phyloP scores from a whole-genome alignment of 1,140 invertebrate genomes.

The Psix sp. region DNA sequence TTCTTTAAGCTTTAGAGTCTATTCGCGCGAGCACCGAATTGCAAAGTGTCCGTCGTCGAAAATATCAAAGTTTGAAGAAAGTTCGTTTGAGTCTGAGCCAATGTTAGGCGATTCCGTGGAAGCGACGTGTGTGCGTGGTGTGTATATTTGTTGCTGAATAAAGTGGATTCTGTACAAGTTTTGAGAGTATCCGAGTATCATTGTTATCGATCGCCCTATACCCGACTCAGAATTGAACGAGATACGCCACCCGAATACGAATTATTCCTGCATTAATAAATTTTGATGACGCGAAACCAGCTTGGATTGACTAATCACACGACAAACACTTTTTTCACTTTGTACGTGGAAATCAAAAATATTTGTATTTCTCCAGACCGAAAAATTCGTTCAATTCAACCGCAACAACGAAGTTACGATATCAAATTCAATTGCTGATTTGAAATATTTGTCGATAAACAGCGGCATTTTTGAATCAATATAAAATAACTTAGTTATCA shows the following conservation, averaged over 20 bases:
- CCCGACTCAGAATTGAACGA: conserved; percentile 37
- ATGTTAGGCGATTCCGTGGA: conserved; percentile 43
- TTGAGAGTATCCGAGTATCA: conserved; percentile 53
- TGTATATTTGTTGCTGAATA: conserved; percentile 60
- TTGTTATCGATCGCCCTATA: conserved; percentile 53
- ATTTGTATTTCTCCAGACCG: too few species aligned
- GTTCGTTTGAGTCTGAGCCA: conserved; percentile 58
- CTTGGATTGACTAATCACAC: too few species aligned
- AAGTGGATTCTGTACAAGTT: conserved; percentile 58
- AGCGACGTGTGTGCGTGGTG: conserved; percentile 43
- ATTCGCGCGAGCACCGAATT: conserved; percentile 57
- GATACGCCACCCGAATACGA: conserved; percentile 43
- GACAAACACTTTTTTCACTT: too few species aligned
- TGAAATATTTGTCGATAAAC: too few species aligned
- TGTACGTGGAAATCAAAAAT: too few species aligned
- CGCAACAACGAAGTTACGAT: too few species aligned
- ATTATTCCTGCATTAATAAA: conserved; percentile 55
- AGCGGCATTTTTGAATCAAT: too few species aligned
- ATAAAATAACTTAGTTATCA: too few species aligned
- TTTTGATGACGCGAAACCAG: conserved; percentile 24
- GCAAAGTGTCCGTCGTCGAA: conserved; percentile 57
- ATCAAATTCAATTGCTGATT: too few species aligned
- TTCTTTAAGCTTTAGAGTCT: conserved; percentile 60
- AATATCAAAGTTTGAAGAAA: conserved; percentile 60
- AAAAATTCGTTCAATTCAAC: too few species aligned